Conservation (phyloP, 2,888 invertebrate genomes). For the Eilema griseolum region DNA sequence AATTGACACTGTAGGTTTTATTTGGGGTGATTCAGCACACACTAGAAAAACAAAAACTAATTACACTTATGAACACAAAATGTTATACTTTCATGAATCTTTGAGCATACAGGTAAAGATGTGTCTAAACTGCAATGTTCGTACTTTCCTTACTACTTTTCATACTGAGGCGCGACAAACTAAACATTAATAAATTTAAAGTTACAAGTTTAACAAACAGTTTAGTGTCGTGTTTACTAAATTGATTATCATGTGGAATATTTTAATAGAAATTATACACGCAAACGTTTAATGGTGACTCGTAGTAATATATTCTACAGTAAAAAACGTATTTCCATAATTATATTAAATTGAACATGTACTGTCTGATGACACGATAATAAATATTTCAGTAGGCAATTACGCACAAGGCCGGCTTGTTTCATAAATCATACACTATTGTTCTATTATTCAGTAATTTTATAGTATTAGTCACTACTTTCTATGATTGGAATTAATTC, state of each 20-base stretch:
- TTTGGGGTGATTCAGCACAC: too few species aligned
- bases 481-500: background rate
- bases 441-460: slow-evolving; percentile 16
- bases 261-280: background rate
- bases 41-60: too few species aligned
- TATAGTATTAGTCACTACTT: background rate
- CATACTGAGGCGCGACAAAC: too few species aligned
- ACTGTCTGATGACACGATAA: slow-evolving; percentile 26
- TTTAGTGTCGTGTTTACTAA: background rate
- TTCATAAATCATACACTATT: slow-evolving; percentile 25
- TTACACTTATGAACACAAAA: too few species aligned
- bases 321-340: slow-evolving; percentile 8
- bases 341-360: slow-evolving; percentile 10
- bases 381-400: slow-evolving; percentile 43
- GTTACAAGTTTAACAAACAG: background rate
- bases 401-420: slow-evolving; percentile 33
- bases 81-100: too few species aligned
- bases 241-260: background rate
- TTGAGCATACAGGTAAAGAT: too few species aligned
- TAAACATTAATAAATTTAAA: background rate
- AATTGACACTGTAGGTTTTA: too few species aligned
- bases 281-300: background rate
- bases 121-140: too few species aligned
- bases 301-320: background rate
- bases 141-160: too few species aligned